Evolutionary conservation across 2,888 invertebrate species (phyloP), one percentile per base, ranked within the genome.

Genomic region (Cantharis rufa): DNA sequence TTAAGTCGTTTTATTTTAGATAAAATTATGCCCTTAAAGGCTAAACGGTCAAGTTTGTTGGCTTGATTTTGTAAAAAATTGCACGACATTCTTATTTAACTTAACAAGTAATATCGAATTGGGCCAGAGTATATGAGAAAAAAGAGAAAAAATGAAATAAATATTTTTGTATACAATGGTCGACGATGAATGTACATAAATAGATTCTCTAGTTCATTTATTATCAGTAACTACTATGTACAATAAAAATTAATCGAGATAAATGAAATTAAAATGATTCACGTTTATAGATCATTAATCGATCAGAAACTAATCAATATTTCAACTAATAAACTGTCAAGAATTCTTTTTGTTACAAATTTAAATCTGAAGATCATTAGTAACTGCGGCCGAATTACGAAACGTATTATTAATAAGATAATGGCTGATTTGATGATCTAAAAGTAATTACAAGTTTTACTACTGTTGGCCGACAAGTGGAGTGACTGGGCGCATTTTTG

Each of bases 401-500:
- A 62, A 71, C 69, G 62, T 71, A 74, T 77, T 77, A 77, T 77
- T 77, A 77, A 77, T 77, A 78, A 78, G 76, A 78, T 78, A 78
- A 78, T 78, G 72, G 73, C 69, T 61, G 75, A 78, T 78, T 70
- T 69, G 75, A 75, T 75, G 78, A 78, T 73, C 76, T 70, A 74
- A 78, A 75, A 78, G 77, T 80, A 75, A 79, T 80, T 79, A 79
- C 79, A 75, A 75, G 82, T 84, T 82, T 82, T 84, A 85, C 86
- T 86, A 86, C 86, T 84, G 86, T 84, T 86, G 84, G 84, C 75
- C 86, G 85, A 84, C 85, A 84, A 82, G 80, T 80, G 84, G 82
- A 85, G 82, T 86, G 87, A 87, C 84, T 82, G 82, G 82, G 86
- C 86, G 84, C 83, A 85, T 86, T 86, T 85, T 84, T 84, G 48